Conservation (phyloP, 2,113 vertebrate species). For the Dinomys branickii region DNA sequence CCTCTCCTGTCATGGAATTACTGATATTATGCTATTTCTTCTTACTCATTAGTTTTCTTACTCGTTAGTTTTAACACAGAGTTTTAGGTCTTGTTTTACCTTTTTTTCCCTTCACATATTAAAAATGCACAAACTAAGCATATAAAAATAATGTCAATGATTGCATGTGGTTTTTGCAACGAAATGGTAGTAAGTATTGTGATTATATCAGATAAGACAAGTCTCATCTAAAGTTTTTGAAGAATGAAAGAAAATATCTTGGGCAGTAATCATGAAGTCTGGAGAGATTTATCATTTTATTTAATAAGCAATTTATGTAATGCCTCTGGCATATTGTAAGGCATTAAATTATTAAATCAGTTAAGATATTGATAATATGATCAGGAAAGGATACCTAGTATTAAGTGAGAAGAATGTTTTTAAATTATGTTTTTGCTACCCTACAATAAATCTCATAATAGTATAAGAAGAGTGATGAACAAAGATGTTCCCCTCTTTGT, state of each 20-base stretch:
- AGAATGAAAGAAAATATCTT: constrained; percentile 21
- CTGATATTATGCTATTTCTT: neutral
- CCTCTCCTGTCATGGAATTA: neutral
- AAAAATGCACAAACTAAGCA: neutral
- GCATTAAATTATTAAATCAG: neutral
- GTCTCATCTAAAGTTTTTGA: neutral
- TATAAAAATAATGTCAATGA: neutral
- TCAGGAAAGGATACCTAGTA: neutral
- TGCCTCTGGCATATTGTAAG: neutral
- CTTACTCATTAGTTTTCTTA: neutral
- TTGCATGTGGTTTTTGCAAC: neutral
- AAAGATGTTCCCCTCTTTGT: neutral
- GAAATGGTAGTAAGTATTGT: neutral
- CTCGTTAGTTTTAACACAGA: constrained; percentile 28
- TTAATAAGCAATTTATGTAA: neutral
- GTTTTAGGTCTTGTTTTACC: neutral
- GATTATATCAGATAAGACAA: neutral
- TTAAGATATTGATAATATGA: neutral
- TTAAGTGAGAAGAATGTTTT: neutral
- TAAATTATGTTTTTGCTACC: neutral
- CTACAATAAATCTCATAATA: neutral
- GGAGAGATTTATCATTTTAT: neutral
- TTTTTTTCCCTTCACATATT: neutral
- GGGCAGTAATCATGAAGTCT: neutral
- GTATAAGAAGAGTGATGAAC: neutral